A percentile compares a stretch with the other conserved stretches of the same genome.
phyloP scores from a whole-genome alignment of 2,797 vertebrate genomes.

The Scolopax bukidnonensis region DNA sequence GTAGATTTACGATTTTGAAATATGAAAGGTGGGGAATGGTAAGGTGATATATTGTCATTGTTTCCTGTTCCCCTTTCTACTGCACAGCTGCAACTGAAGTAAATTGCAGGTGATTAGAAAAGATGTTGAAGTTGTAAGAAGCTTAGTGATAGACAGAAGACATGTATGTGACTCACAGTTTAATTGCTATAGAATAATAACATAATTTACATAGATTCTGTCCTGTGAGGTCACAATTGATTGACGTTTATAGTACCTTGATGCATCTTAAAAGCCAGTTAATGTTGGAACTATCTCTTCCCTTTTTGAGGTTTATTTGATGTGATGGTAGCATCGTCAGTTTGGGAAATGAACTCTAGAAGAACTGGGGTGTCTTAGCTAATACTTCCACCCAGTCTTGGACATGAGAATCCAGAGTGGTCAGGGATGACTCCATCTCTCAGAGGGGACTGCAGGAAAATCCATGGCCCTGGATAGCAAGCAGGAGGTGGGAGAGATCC shows the following conservation, averaged over 20 bases:
- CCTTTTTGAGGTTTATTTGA: neutral
- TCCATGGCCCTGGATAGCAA: neutral
- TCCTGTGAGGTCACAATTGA: neutral
- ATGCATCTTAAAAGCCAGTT: neutral
- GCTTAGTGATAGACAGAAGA: neutral
- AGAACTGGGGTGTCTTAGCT: neutral
- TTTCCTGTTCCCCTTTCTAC: neutral
- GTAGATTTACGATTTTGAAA: neutral
- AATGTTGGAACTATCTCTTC: neutral
- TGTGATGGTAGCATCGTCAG: neutral
- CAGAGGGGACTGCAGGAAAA: neutral
- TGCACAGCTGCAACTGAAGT: neutral
- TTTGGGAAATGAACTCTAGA: neutral
- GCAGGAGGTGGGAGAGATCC: neutral
- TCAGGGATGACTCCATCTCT: neutral
- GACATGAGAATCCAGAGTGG: neutral
- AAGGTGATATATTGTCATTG: neutral
- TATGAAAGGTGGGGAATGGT: neutral
- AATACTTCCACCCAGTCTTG: neutral
- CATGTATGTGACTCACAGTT: neutral
- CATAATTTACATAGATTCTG: slow-evolving; percentile 5
- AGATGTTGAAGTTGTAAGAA: neutral
- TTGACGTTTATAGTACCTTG: neutral
- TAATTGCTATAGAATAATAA: slow-evolving; percentile 20
- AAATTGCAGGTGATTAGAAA: slow-evolving; percentile 26